Evolutionary conservation across 2,797 vertebrate species (phyloP).

Genomic region (Lerista edwardsae): DNA sequence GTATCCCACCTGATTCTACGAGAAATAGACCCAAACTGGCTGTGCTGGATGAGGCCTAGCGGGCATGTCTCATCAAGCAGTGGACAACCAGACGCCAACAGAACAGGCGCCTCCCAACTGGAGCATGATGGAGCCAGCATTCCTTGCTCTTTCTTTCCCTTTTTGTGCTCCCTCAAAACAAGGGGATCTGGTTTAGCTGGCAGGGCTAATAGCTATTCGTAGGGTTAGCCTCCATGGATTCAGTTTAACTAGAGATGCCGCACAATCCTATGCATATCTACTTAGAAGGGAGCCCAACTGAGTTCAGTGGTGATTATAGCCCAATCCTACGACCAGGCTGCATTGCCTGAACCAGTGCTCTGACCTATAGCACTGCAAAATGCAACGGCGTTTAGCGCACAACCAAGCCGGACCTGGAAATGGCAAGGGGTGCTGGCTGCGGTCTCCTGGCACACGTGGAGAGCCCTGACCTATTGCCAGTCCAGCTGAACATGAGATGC

Average conservation of each 20-base stretch:
- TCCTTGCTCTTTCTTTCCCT: neutral
- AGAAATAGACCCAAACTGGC: neutral
- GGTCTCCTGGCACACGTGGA: too few species aligned
- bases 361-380: too few species aligned
- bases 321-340: too few species aligned
- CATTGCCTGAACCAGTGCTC: too few species aligned
- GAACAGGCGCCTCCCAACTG: neutral
- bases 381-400: too few species aligned
- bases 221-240: neutral
- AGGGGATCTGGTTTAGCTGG: neutral
- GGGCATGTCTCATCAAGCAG: neutral
- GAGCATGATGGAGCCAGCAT: neutral
- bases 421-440: too few species aligned
- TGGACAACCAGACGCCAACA: neutral
- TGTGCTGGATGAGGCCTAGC: neutral
- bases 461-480: too few species aligned
- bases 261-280: too few species aligned
- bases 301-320: too few species aligned
- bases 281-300: too few species aligned
- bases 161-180: neutral
- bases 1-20: neutral
- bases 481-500: too few species aligned
- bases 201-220: neutral
- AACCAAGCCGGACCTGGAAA: too few species aligned
- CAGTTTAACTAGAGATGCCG: neutral